Conservation (phyloP, 2,797 vertebrate genomes). For the Eupleurogrammus muticus region DNA sequence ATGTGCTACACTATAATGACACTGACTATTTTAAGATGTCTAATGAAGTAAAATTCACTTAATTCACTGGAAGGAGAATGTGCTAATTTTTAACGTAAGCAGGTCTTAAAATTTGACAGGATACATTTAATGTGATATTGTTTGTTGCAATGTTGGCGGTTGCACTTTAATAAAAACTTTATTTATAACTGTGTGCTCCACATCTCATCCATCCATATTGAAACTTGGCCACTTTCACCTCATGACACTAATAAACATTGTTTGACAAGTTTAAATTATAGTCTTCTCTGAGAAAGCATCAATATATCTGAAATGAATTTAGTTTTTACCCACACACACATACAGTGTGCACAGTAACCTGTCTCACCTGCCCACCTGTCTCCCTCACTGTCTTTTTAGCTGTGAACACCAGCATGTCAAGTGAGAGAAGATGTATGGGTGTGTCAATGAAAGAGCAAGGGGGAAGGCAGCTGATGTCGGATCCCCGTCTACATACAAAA, state of each 20-base stretch:
- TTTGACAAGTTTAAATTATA: slow-evolving; percentile 23
- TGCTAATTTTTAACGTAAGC: no score
- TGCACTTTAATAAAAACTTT: slow-evolving; percentile 25
- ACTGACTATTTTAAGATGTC: no score
- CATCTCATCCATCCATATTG: background rate
- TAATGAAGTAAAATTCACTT: no score
- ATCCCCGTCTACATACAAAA: slow-evolving; percentile 37
- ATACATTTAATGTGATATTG: background rate
- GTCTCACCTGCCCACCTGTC: slow-evolving; percentile 27
- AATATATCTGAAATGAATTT: slow-evolving; percentile 74
- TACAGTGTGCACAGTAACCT: slow-evolving; percentile 34
- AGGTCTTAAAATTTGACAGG: no score
- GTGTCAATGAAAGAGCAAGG: background rate
- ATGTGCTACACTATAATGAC: no score
- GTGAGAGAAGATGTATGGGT: slow-evolving; percentile 1
- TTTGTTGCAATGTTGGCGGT: background rate
- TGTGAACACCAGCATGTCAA: background rate
- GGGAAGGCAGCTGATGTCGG: slow-evolving; percentile 8
- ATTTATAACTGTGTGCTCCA: background rate
- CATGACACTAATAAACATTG: slow-evolving; percentile 32
- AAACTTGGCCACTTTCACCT: slow-evolving; percentile 5
- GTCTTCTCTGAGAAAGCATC: slow-evolving; percentile 61
- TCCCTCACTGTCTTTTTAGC: slow-evolving; percentile 21
- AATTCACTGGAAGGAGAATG: no score
- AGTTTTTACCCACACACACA: slow-evolving; percentile 51